Percentiles rank a stretch among this genome's conserved stretches.
Evolutionary conservation across 2,888 invertebrate species (phyloP).

Genomic region (Elysia crispata): DNA sequence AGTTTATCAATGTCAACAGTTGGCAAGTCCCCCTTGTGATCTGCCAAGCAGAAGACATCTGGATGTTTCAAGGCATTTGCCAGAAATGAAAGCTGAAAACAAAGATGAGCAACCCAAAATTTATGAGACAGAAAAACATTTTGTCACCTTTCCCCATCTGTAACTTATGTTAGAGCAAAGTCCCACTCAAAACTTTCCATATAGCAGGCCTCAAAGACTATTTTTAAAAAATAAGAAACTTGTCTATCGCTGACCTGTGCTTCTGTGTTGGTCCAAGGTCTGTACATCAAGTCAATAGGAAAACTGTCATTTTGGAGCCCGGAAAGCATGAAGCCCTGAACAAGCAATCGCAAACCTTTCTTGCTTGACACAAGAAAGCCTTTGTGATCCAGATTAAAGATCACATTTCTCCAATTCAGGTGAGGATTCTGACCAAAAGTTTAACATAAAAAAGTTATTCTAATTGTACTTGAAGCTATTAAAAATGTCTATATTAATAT

Average conservation of each 20-base stretch:
- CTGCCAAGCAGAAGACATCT: conserved; percentile 95
- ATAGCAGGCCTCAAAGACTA: no score
- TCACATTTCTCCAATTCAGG: conserved; percentile 94
- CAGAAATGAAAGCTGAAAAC: conserved; percentile 86
- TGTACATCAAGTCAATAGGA: conserved; percentile 88
- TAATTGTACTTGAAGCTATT: neutral
- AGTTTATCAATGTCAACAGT: conserved; percentile 91
- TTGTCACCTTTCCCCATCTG: neutral
- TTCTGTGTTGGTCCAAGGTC: conserved; percentile 94
- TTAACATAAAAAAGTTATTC: neutral
- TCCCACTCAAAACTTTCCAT: no score
- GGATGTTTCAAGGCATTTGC: conserved; percentile 91
- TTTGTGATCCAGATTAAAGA: conserved; percentile 92
- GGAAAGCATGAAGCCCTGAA: conserved; percentile 85
- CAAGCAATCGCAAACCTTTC: conserved; percentile 88
- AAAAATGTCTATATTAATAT: neutral
- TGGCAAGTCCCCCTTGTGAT: conserved; percentile 86
- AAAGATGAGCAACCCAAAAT: neutral
- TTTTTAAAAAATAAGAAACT: no score
- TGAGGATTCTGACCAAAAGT: conserved; percentile 69
- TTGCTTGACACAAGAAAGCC: conserved; percentile 85
- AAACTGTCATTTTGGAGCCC: conserved; percentile 81
- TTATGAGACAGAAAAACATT: no score
- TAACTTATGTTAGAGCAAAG: neutral
- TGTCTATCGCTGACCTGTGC: conserved; percentile 84